phyloP scores from a whole-genome alignment of 1,140 invertebrate species.

The Drosophila murphyi region DNA sequence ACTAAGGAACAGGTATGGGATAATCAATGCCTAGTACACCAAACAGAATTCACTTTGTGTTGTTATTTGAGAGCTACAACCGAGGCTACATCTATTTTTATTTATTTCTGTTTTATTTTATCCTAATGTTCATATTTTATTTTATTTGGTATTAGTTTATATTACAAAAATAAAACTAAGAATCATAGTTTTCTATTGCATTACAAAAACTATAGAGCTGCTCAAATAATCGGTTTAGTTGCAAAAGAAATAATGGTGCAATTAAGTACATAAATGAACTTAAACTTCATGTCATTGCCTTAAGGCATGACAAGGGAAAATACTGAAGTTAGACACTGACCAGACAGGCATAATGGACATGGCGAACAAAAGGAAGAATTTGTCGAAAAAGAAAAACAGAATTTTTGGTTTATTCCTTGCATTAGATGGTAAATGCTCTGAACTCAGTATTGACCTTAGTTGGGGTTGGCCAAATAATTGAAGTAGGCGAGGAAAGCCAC shows the following conservation, averaged over 20 bases:
- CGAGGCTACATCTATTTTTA: too few relatives aligned
- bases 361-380: constrained; percentile 20
- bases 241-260: background rate
- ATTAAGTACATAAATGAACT: background rate
- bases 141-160: background rate
- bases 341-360: constrained; percentile 16
- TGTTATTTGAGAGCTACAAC: constrained; percentile 1
- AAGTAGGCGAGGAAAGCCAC: constrained; percentile 27
- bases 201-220: background rate
- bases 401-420: constrained; percentile 24
- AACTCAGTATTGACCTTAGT: constrained; percentile 36
- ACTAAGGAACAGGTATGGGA: constrained; percentile 70
- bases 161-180: background rate
- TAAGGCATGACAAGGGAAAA: background rate
- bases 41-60: constrained; percentile 38
- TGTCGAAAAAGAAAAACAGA: constrained; percentile 11
- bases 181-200: background rate
- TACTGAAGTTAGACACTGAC: background rate
- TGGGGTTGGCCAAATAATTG: constrained; percentile 28
- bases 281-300: background rate
- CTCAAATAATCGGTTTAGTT: background rate
- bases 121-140: too few relatives aligned
- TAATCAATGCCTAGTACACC: constrained; percentile 66
- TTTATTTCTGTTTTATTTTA: too few relatives aligned
- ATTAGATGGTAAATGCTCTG: constrained; percentile 18